These are phyloP conservation scores for Pseudanteris insignis DNA, from an alignment of 2,888 invertebrate genomes.

Conservation along the genomic window DNA sequence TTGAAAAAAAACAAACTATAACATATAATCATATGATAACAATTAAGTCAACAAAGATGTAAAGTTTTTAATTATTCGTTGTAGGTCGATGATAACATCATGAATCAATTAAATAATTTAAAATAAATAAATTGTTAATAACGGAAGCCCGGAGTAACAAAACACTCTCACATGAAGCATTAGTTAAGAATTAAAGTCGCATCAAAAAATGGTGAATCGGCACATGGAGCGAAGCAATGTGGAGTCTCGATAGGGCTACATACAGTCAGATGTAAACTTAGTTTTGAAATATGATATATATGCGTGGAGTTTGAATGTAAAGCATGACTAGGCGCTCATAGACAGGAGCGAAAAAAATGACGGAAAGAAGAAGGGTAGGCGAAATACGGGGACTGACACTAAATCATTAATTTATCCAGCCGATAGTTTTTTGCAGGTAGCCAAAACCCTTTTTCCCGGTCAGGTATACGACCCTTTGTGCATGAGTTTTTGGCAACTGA, in stretches of 20 bases:
- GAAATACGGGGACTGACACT: constrained; percentile 61
- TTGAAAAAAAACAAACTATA: too few species aligned
- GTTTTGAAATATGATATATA: constrained; percentile 32
- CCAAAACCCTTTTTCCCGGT: constrained; percentile 55
- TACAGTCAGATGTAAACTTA: constrained; percentile 20
- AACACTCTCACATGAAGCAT: too few species aligned
- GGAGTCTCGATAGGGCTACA: too few species aligned
- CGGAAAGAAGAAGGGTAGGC: constrained; percentile 37
- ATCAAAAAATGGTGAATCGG: not conserved
- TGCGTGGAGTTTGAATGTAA: constrained; percentile 35
- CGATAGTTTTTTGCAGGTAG: constrained; percentile 57
- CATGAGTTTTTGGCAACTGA: constrained; percentile 43
- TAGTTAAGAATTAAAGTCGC: too few species aligned
- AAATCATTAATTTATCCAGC: constrained; percentile 65
- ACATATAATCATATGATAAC: too few species aligned
- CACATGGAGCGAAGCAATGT: too few species aligned
- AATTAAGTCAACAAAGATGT: too few species aligned
- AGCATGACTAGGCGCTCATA: constrained; percentile 30
- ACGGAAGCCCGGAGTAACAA: too few species aligned
- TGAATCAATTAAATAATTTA: too few species aligned
- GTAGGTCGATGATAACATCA: too few species aligned
- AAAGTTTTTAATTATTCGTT: too few species aligned
- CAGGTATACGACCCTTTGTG: constrained; percentile 59
- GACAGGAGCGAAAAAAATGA: constrained; percentile 16
- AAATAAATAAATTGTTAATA: too few species aligned